Percentiles rank a stretch among this genome's conserved stretches.
Evolutionary conservation across 2,888 invertebrate genomes (phyloP).

Genomic region (Hofmannophila pseudospretella): DNA sequence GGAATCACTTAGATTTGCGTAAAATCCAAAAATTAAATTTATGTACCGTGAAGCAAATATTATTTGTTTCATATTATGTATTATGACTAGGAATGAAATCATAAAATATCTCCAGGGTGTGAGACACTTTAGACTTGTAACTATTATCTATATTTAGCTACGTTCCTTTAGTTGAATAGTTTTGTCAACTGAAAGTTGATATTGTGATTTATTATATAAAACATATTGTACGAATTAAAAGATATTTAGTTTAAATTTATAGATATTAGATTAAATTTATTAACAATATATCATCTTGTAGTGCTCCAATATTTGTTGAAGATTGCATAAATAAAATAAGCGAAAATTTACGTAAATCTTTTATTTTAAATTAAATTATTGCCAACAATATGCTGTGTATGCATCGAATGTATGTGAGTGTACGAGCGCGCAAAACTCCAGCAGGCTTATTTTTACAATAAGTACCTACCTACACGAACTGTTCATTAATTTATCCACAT

Average conservation of each 20-base stretch:
- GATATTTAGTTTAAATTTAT: constrained; percentile 62
- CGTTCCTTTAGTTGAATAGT: constrained; percentile 60
- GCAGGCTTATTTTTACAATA: too few relatives aligned
- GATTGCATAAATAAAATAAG: constrained; percentile 73
- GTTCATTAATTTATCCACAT: too few relatives aligned
- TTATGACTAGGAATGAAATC: constrained; percentile 24
- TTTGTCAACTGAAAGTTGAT: constrained; percentile 74
- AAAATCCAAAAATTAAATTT: too few relatives aligned
- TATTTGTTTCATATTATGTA: constrained; percentile 6
- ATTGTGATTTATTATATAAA: constrained; percentile 70
- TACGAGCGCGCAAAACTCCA: too few relatives aligned
- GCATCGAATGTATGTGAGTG: too few relatives aligned
- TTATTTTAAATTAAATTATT: constrained; percentile 19
- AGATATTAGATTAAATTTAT: constrained; percentile 58
- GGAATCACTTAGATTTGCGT: too few relatives aligned
- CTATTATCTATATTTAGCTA: constrained; percentile 45
- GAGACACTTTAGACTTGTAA: constrained; percentile 53
- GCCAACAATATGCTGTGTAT: too few relatives aligned
- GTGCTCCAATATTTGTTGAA: constrained; percentile 69
- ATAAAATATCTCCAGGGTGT: constrained; percentile 42
- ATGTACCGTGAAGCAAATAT: neutral
- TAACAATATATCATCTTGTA: constrained; percentile 60
- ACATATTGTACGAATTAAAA: constrained; percentile 61
- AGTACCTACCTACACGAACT: neutral
- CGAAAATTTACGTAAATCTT: constrained; percentile 33